A percentile compares a stretch with the other conserved stretches of the same genome.
These are phyloP conservation scores for Neolamprologus sp. DNA, from an alignment of 2,113 vertebrate genomes.

Conservation along the genomic window DNA sequence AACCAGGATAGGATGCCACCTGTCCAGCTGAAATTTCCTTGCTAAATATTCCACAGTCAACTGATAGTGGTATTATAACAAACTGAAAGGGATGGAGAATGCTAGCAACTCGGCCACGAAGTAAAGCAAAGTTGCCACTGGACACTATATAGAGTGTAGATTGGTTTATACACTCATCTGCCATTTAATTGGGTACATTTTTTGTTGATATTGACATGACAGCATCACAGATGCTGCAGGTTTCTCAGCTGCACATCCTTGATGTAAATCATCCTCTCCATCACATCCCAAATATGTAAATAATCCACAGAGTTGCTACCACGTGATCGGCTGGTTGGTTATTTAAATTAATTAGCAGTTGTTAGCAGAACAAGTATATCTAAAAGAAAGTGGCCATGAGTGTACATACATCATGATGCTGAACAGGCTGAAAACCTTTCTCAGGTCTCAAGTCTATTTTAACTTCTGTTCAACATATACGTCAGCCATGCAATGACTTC, in stretches of 20 bases:
- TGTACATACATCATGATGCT: neutral
- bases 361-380: neutral
- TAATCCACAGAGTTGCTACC: neutral
- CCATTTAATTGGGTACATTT: neutral
- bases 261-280: neutral
- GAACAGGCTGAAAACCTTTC: neutral
- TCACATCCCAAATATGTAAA: neutral
- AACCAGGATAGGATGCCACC: neutral
- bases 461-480: neutral
- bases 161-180: neutral
- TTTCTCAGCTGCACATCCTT: neutral
- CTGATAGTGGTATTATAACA: neutral
- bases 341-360: neutral
- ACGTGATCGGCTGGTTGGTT: neutral
- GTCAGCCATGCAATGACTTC: neutral
- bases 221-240: neutral
- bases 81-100: neutral
- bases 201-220: neutral
- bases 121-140: neutral
- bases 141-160: neutral
- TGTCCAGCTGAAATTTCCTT: neutral
- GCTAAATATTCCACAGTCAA: neutral
- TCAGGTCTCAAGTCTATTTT: neutral
- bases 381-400: neutral
- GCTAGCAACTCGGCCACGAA: neutral